Evolutionary conservation across 2,113 vertebrate species (phyloP), one percentile per base, ranked within the genome.

Genomic region (Erpornis zantholeuca): DNA sequence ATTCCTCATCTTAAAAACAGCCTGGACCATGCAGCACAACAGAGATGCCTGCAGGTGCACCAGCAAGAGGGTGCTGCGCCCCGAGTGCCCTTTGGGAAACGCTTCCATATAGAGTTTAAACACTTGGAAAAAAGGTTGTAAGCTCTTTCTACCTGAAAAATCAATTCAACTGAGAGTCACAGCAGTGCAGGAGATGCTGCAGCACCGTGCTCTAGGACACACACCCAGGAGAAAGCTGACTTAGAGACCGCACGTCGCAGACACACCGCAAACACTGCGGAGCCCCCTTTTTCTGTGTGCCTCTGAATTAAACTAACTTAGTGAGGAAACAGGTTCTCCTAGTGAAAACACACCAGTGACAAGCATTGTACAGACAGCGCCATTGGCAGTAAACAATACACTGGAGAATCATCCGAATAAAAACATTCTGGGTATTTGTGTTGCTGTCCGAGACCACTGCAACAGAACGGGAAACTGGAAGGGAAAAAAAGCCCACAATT

Each of bases 351-450:
- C 59, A 86, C 53, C 91, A 81, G 82, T 29, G 66, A 85, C 68
- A 52, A 63, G 61, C 14, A 31, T 5, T 20, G 60, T 28, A 60
- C 35, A 49, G 59, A 78, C 25, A 70, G 69, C 42, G 31, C 36
- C 17, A 93, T 81, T 49, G 96, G 96, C 35, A 40, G 84, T 56
- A 82, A 97, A 96, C 86, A 96, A 49, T 45, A 76, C 84, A 71
- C 59, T 1, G 36, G 79, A 97, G 93, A 90, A 88, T 56, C 69
- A 70, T 36, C 59, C 10, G 1, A 92, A 86, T 83, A 83, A 75
- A 75, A 94, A 60, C n/a, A 42, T 54, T 88, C 81, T 35, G 52
- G 56, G 60, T 82, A 86, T 85, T 95, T 63, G 36, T 7, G 36
- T 23, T 73, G 35, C 64, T 73, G 92, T 24, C 80, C 3, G 11